Percentiles rank a stretch among this genome's conserved stretches.
Evolutionary conservation across 2,113 vertebrate genomes (phyloP).

Genomic region (Lasiurus borealis): DNA sequence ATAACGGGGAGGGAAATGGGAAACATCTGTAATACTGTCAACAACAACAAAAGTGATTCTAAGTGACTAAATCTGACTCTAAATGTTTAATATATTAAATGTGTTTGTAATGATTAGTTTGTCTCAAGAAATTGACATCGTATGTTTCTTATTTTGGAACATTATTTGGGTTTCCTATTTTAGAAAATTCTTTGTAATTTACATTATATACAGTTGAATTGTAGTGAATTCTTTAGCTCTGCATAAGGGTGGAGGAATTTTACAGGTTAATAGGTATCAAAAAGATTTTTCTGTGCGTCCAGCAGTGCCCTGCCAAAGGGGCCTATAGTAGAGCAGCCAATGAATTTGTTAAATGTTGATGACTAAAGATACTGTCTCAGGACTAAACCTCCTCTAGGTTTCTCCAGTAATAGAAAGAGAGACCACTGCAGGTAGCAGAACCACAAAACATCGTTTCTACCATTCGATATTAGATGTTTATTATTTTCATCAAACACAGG

Average conservation of each 20-base stretch:
- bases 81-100: neutral
- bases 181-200: neutral
- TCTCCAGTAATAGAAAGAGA: neutral
- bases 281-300: neutral
- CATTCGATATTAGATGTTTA: slow-evolving; percentile 36
- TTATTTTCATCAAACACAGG: slow-evolving; percentile 56
- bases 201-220: neutral
- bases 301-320: neutral
- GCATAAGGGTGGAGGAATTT: neutral
- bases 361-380: neutral
- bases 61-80: neutral
- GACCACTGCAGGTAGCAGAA: neutral
- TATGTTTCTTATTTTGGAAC: neutral
- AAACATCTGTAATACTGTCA: neutral
- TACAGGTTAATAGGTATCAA: neutral
- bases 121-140: neutral
- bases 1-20: neutral
- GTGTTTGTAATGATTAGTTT: neutral
- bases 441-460: neutral
- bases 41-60: neutral
- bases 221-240: neutral
- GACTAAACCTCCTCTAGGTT: neutral
- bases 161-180: neutral
- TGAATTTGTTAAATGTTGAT: neutral
- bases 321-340: neutral